phyloP scores from a whole-genome alignment of 2,888 invertebrate species.

The Lasioglossum zephyrum region DNA sequence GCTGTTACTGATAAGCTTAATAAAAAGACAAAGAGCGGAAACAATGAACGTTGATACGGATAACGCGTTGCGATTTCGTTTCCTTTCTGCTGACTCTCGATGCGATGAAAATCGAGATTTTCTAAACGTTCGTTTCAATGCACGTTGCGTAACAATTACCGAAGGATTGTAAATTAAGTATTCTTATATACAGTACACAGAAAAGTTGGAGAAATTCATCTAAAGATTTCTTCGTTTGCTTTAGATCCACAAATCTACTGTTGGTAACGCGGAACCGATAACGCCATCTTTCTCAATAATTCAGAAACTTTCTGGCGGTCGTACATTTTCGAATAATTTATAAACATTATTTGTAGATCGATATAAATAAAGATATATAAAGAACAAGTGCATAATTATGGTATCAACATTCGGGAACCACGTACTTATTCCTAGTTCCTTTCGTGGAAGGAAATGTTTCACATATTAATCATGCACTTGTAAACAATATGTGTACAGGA shows the following conservation, averaged over 20 bases:
- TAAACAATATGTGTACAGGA: conserved; percentile 27
- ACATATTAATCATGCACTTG: neutral
- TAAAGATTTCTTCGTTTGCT: neutral
- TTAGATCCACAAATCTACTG: conserved; percentile 14
- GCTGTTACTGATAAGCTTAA: conserved; percentile 19
- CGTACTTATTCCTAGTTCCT: too few relatives aligned
- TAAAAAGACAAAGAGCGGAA: conserved; percentile 48
- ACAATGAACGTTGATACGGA: conserved; percentile 32
- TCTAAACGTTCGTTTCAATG: neutral
- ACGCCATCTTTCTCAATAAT: conserved; percentile 29
- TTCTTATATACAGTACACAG: neutral
- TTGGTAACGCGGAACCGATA: conserved; percentile 23
- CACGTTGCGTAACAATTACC: neutral
- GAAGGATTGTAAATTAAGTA: too few relatives aligned
- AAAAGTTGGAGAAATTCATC: neutral
- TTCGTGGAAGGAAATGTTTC: neutral
- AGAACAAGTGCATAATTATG: neutral
- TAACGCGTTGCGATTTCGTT: conserved; percentile 32
- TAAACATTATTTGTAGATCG: neutral
- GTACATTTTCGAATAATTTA: too few relatives aligned
- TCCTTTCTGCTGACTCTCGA: neutral
- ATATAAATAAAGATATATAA: neutral
- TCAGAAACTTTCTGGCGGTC: neutral
- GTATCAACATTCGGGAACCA: too few relatives aligned
- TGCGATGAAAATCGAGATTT: conserved; percentile 21